phyloP scores from a whole-genome alignment of 2,888 invertebrate genomes.

The Lithosia quadra region DNA sequence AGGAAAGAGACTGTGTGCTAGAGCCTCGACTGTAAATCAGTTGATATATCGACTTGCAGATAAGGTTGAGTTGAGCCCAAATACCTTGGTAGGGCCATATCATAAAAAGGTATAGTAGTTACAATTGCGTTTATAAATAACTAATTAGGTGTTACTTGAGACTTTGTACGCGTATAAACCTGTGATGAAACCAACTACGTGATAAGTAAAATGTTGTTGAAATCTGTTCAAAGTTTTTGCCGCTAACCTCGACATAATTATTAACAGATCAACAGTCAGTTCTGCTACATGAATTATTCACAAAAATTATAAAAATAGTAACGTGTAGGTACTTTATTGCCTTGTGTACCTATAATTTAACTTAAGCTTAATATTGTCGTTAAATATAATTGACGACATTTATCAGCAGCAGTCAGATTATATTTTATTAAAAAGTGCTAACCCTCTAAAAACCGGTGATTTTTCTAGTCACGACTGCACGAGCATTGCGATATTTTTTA shows the following conservation, averaged over 20 bases:
- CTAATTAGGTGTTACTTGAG: background rate
- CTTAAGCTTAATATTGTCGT: too few relatives aligned
- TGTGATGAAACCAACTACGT: background rate
- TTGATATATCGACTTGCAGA: background rate
- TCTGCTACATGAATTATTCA: background rate
- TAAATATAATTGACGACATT: too few relatives aligned
- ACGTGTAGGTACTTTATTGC: background rate
- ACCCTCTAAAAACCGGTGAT: too few relatives aligned
- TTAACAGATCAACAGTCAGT: background rate
- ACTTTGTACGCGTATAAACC: background rate
- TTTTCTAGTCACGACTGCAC: too few relatives aligned
- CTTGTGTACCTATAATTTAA: background rate
- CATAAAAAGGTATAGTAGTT: too few relatives aligned
- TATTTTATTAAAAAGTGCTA: too few relatives aligned
- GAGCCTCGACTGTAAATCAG: background rate
- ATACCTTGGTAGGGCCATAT: background rate
- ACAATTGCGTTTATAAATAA: background rate
- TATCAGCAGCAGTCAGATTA: too few relatives aligned
- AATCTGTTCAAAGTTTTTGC: constrained; percentile 2
- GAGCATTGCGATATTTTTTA: too few relatives aligned
- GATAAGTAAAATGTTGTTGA: background rate
- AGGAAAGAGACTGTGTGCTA: background rate
- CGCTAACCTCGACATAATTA: background rate
- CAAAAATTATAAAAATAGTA: background rate
- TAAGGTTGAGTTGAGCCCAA: background rate